A percentile compares a stretch with the other conserved stretches of the same genome.
These are phyloP conservation scores for Microtus montanus DNA, from an alignment of 2,113 vertebrate species.

Conservation along the genomic window DNA sequence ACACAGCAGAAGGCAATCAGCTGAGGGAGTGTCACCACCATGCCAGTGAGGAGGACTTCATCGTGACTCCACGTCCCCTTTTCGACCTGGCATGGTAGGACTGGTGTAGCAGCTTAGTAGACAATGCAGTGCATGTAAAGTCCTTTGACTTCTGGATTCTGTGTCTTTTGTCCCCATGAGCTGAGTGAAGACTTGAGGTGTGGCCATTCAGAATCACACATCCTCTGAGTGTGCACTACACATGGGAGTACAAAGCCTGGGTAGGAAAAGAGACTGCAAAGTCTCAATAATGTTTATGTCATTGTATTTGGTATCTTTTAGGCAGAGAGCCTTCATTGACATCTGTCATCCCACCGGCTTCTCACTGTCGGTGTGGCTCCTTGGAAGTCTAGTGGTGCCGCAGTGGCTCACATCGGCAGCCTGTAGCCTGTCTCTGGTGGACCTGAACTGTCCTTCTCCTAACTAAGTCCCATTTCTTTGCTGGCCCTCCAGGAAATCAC, in stretches of 20 bases:
- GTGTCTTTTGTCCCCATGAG: background rate
- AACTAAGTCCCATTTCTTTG: background rate
- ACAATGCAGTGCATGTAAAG: background rate
- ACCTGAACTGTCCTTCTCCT: background rate
- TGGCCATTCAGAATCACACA: background rate
- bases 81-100: background rate
- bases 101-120: background rate
- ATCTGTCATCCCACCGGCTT: background rate
- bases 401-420: fast-evolving
- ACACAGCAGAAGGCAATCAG: background rate
- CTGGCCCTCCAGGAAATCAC: conserved; percentile 91
- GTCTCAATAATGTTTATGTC: background rate
- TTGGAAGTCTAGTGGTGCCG: fast-evolving
- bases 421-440: background rate
- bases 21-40: background rate
- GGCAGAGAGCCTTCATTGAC: background rate
- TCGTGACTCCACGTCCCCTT: background rate
- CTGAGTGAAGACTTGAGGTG: background rate
- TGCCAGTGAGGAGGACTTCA: background rate
- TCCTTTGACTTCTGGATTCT: background rate
- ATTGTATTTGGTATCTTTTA: too few relatives aligned
- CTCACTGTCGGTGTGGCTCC: background rate
- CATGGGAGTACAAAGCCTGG: background rate
- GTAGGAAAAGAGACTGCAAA: background rate
- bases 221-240: background rate